Conservation (phyloP, 2,113 vertebrate species). For the Embiotoca jacksoni region DNA sequence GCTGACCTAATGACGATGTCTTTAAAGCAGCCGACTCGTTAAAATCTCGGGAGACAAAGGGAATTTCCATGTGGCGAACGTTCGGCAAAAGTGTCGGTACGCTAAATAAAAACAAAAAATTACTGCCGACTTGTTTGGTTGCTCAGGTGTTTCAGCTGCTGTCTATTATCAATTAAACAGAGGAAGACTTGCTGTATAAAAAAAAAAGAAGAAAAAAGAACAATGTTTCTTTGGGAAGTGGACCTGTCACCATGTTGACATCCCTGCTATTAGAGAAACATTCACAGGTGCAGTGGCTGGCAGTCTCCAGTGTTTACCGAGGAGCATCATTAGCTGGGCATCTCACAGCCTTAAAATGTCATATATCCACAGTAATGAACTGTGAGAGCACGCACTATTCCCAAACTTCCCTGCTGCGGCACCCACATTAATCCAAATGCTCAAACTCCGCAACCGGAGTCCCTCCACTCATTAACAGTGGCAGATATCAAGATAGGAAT, state of each 20-base stretch:
- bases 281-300: conserved; percentile 74
- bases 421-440: conserved; percentile 84
- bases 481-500: conserved; percentile 86
- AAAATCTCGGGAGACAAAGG: conserved; percentile 8
- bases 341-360: conserved; percentile 83
- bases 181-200: neutral
- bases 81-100: neutral
- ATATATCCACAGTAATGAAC: conserved; percentile 85
- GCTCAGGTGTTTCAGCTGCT: neutral
- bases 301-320: conserved; percentile 82
- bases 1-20: conserved; percentile 31
- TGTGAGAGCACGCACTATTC: conserved; percentile 77
- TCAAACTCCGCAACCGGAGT: conserved; percentile 76
- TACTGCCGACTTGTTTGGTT: neutral
- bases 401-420: conserved; percentile 75
- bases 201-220: neutral
- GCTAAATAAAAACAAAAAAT: too few species aligned
- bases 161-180: conserved; percentile 46
- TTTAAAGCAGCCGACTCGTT: conserved; percentile 22
- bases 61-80: neutral
- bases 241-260: conserved; percentile 69
- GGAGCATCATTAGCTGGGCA: conserved; percentile 78
- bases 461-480: conserved; percentile 86
- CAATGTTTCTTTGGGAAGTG: conserved; percentile 47
- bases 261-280: conserved; percentile 66